These are phyloP conservation scores for Crenichthys baileyi DNA, from an alignment of 2,797 vertebrate species.

Conservation along the genomic window DNA sequence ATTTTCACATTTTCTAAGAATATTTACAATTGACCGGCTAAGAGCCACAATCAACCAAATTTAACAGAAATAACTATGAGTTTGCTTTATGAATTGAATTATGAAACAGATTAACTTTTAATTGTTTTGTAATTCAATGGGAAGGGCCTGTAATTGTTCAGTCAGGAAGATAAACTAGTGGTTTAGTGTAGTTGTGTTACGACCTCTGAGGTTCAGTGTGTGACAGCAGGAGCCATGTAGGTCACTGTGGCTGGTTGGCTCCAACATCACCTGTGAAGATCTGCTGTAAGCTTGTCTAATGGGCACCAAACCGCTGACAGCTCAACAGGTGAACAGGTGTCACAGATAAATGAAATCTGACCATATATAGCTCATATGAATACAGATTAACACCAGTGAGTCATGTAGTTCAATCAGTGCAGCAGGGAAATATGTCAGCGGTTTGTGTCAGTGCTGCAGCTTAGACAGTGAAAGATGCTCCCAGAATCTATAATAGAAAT, in stretches of 20 bases:
- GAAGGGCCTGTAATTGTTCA: background rate
- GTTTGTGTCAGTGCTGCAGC: too few species aligned
- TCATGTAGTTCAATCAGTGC: background rate
- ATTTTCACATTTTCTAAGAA: too few species aligned
- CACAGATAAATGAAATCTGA: conserved; percentile 19
- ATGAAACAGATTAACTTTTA: background rate
- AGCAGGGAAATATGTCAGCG: background rate
- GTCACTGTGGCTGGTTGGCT: conserved; percentile 60
- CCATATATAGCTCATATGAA: conserved; percentile 11
- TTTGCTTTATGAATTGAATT: background rate
- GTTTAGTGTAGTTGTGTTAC: conserved; percentile 20
- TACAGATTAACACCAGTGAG: background rate
- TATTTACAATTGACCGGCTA: too few species aligned
- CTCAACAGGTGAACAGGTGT: conserved; percentile 5
- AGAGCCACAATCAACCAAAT: too few species aligned
- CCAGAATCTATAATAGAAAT: background rate
- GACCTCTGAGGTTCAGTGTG: conserved; percentile 13
- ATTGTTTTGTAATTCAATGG: background rate
- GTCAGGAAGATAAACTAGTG: conserved; percentile 3
- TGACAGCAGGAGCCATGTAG: conserved; percentile 57
- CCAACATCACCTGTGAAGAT: conserved; percentile 42
- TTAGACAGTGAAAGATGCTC: background rate
- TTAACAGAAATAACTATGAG: background rate
- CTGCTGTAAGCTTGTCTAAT: conserved; percentile 53
- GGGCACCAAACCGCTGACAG: conserved; percentile 35